phyloP scores from a whole-genome alignment of 2,888 invertebrate genomes.

The Apoda limacodes region DNA sequence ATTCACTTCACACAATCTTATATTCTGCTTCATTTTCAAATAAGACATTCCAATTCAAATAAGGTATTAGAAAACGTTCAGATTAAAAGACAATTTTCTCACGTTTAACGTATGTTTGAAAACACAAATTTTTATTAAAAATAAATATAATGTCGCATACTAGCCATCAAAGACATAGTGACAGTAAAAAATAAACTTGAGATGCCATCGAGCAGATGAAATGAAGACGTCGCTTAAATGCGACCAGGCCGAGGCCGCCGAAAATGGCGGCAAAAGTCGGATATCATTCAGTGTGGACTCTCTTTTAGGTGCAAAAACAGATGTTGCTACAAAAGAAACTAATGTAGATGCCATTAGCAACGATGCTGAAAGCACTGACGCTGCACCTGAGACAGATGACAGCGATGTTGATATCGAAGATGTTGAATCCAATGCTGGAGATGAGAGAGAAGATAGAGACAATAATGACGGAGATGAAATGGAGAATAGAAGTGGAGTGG shows the following conservation, averaged over 20 bases:
- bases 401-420: constrained; percentile 65
- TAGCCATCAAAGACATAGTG: too few species aligned
- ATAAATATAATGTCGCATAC: too few species aligned
- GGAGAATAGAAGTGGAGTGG: constrained; percentile 64
- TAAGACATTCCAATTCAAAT: too few species aligned
- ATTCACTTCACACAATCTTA: too few species aligned
- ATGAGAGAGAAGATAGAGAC: constrained; percentile 55
- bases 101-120: too few species aligned
- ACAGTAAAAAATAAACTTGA: too few species aligned
- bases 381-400: constrained; percentile 49
- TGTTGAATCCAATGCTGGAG: constrained; percentile 50
- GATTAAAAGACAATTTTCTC: constrained; percentile 25
- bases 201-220: constrained; percentile 58
- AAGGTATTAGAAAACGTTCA: too few species aligned
- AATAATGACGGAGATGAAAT: constrained; percentile 55
- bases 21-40: too few species aligned
- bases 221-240: constrained; percentile 67
- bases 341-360: constrained; percentile 40
- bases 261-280: constrained; percentile 70
- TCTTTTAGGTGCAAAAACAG: constrained; percentile 55
- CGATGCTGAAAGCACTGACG: constrained; percentile 50
- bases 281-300: constrained; percentile 82
- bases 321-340: constrained; percentile 37
- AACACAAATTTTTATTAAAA: too few species aligned
- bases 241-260: constrained; percentile 61